phyloP scores from a whole-genome alignment of 2,113 vertebrate genomes.

The Oxygymnocypris stewartii region DNA sequence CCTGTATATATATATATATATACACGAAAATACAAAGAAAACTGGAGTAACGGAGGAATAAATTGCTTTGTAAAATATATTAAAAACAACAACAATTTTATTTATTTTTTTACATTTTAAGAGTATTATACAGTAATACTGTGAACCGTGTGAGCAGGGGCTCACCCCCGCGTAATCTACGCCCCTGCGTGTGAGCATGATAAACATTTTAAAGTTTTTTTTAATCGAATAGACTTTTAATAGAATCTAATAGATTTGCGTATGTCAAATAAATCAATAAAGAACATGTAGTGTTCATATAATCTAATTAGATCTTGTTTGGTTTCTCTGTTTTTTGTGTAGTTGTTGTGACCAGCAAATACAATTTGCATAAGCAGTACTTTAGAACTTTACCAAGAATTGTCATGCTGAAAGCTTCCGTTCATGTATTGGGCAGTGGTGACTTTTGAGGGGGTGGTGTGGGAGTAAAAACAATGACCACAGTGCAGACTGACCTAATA shows the following conservation, averaged over 20 bases:
- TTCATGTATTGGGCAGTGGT: background rate
- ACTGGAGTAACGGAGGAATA: too few species aligned
- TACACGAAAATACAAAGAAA: too few species aligned
- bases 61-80: too few species aligned
- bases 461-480: slow-evolving; percentile 5
- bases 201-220: too few species aligned
- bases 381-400: background rate
- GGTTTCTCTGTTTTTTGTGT: background rate
- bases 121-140: too few species aligned
- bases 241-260: background rate
- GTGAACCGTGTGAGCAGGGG: background rate
- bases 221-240: background rate
- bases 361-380: background rate
- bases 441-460: background rate
- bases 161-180: too few species aligned
- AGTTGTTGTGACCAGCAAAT: background rate
- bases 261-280: background rate
- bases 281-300: background rate
- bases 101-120: too few species aligned
- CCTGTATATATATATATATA: too few species aligned
- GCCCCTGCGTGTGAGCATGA: background rate
- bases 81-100: too few species aligned
- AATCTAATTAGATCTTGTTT: background rate
- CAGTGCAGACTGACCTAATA: background rate
- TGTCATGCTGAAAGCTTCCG: background rate